Evolutionary conservation across 2,797 vertebrate genomes (phyloP), one percentile per base, ranked within the genome.

Genomic region (Dipus sagitta): DNA sequence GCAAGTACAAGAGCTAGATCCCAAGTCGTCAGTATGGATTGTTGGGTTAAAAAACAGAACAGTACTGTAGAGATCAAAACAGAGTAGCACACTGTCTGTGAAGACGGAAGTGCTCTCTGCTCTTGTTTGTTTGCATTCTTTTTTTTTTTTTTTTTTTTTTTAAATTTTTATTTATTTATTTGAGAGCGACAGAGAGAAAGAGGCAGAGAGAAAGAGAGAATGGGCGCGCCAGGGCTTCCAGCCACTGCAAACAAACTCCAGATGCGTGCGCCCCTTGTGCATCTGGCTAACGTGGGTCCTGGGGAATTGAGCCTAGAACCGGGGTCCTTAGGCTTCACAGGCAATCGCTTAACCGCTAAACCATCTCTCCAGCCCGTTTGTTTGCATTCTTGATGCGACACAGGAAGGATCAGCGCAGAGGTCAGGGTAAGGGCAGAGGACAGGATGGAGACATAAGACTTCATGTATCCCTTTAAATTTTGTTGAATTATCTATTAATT

Each of bases 401-500:
- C 12, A 23, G n/a, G 60, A 60, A 89, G 28, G 64, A 70, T 42
- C 26, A 30, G 26, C 8, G 18, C 11, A 76, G 77, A 15, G 54
- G 83, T 28, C 3, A 58, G 64, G 60, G 6, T 58, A n/a, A 42
- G 71, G 68, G 4, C 52, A 70, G 67, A 78, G 30, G 38, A n/a
- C 14, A 83, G 38, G 26, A 70, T 8, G 14, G 90, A 47, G 74
- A 42, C 30, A 54, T 91, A 26, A n/a, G 32, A 34, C 68, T 86
- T 88, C 58, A 5, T 42, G 58, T 47, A 23, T 34, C 77, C 32
- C 13, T 88, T 91, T 83, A 91, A 71, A 77, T 81, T 81, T 58
- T 78, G 2, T 71, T 74, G 87, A 81, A 42, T 67, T 65, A 72
- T 68, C 84, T 92, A 71, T 79, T 90, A 82, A 60, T 82, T 79